Evolutionary conservation across 1,140 invertebrate genomes (phyloP).

Genomic region (Pachyrhynchus sulphureomaculatus): DNA sequence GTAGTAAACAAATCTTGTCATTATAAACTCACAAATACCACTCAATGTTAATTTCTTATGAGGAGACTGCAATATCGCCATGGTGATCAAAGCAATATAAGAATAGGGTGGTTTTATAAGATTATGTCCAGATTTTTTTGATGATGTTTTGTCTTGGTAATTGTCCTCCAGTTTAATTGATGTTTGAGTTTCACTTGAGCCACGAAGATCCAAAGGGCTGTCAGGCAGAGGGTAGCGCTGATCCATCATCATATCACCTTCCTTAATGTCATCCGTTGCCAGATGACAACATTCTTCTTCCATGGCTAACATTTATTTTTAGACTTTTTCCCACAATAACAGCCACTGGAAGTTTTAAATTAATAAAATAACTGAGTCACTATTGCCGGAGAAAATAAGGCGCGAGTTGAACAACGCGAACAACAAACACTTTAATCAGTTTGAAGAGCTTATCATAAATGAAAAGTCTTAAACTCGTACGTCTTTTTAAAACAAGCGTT

Average conservation of each 20-base stretch:
- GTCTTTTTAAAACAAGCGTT: slow-evolving; percentile 29
- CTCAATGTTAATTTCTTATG: slow-evolving; percentile 95
- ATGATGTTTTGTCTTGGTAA: slow-evolving; percentile 26
- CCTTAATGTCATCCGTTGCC: slow-evolving; percentile 32
- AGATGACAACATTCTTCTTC: slow-evolving; percentile 43
- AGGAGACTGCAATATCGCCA: slow-evolving; percentile 96
- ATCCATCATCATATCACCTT: slow-evolving; percentile 39
- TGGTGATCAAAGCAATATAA: slow-evolving; percentile 96
- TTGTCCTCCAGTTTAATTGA: slow-evolving; percentile 39
- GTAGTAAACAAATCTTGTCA: slow-evolving; percentile 96
- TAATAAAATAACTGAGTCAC: background rate
- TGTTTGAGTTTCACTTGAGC: slow-evolving; percentile 31
- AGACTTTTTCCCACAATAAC: background rate
- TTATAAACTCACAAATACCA: slow-evolving; percentile 99
- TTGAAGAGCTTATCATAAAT: slow-evolving; percentile 10
- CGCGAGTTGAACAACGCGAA: background rate
- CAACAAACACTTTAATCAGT: slow-evolving; percentile 6
- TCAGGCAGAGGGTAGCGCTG: slow-evolving; percentile 39
- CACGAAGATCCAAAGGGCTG: slow-evolving; percentile 48
- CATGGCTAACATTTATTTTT: slow-evolving; percentile 43
- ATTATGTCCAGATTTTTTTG: slow-evolving; percentile 45
- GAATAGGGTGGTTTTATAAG: slow-evolving; percentile 95
- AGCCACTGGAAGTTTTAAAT: background rate
- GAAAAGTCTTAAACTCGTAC: slow-evolving; percentile 1
- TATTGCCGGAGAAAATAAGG: background rate